Percentiles rank a stretch among this genome's conserved stretches.
phyloP scores from a whole-genome alignment of 1,140 invertebrate species.

The Brachionus asplanchnoidis region DNA sequence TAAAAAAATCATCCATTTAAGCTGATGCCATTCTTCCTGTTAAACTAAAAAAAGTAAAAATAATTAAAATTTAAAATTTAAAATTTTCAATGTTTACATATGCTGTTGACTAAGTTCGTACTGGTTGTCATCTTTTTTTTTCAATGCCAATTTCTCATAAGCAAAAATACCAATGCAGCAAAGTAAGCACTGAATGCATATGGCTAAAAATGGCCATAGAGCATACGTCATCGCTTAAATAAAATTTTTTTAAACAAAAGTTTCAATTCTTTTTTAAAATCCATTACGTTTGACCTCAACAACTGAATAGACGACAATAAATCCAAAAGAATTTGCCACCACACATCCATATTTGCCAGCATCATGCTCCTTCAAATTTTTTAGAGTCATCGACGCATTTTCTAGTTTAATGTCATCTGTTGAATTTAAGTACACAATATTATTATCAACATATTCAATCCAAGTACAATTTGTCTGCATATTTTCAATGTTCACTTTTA shows the following conservation, averaged over 20 bases:
- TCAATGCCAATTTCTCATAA: background rate
- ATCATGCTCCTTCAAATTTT: background rate
- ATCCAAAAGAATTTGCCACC: background rate
- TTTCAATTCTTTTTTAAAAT: background rate
- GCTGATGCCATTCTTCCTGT: background rate
- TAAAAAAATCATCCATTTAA: background rate
- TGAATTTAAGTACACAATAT: background rate
- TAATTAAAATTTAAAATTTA: background rate
- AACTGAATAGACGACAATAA: background rate
- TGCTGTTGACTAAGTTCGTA: background rate
- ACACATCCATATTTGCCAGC: background rate
- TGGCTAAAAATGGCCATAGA: background rate
- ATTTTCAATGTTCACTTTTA: background rate
- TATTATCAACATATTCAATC: background rate
- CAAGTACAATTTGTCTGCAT: background rate
- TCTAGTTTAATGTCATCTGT: background rate
- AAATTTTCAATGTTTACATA: background rate
- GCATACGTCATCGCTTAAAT: background rate
- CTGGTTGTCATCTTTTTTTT: background rate
- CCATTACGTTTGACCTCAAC: background rate
- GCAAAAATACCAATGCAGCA: background rate
- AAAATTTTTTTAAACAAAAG: background rate
- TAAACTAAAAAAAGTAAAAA: background rate
- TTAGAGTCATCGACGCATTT: background rate
- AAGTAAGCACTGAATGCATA: background rate